Conservation (phyloP, 2,797 vertebrate species). For the Euthynnus affinis region DNA sequence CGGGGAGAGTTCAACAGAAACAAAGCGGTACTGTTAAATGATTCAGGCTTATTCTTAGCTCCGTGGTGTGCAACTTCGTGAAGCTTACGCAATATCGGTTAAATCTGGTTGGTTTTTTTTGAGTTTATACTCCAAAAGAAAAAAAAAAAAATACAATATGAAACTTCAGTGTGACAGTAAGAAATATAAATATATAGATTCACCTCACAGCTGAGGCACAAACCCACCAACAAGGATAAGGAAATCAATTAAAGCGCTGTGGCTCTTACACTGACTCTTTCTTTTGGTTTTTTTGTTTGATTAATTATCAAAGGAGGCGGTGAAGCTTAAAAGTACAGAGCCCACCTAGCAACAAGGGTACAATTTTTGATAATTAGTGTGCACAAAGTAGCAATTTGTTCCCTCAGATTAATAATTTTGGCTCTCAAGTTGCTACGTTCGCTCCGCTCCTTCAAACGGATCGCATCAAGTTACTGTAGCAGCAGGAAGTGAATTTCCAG, state of each 20-base stretch:
- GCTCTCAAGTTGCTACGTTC: slow-evolving; percentile 11
- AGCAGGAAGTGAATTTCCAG: neutral
- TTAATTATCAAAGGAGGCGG: slow-evolving; percentile 14
- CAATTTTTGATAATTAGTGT: slow-evolving; percentile 8
- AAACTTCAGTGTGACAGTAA: neutral
- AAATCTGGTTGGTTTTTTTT: neutral
- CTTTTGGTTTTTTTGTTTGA: neutral
- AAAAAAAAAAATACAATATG: neutral
- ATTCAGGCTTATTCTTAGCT: slow-evolving; percentile 21
- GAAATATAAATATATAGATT: neutral
- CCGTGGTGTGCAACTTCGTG: neutral
- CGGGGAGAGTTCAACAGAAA: slow-evolving; percentile 13
- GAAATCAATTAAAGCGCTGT: neutral
- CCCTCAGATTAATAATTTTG: neutral
- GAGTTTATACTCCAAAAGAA: neutral
- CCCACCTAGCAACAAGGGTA: neutral
- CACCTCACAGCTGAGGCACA: neutral
- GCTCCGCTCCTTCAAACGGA: neutral
- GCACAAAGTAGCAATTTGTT: slow-evolving; percentile 40
- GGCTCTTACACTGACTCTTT: neutral
- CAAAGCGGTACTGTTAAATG: slow-evolving; percentile 1
- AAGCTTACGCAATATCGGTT: slow-evolving; percentile 3
- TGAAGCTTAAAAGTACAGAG: neutral
- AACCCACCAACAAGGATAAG: neutral
- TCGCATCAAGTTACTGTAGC: neutral